Evolutionary conservation across 1,140 invertebrate species (phyloP).

Genomic region (Lepidurus apus): DNA sequence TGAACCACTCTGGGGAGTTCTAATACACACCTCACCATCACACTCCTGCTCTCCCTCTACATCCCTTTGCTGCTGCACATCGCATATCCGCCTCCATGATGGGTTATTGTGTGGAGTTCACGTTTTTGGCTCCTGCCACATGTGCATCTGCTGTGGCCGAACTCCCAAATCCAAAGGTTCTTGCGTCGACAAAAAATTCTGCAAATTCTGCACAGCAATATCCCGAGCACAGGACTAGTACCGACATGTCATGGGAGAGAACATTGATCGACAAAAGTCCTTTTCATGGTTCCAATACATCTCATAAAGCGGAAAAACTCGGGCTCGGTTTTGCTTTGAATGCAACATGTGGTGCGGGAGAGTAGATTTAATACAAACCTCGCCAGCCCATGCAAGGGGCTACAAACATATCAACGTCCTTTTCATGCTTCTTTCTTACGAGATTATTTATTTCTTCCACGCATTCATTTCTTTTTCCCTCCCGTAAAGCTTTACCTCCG

Average conservation of each 20-base stretch:
- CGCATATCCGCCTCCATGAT: background rate
- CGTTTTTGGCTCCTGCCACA: background rate
- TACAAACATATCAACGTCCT: conserved; percentile 13
- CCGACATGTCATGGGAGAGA: background rate
- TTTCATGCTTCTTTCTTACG: background rate
- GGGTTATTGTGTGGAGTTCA: conserved; percentile 2
- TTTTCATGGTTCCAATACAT: background rate
- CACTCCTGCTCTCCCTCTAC: background rate
- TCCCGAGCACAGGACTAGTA: background rate
- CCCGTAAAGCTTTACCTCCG: background rate
- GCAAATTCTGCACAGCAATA: conserved; percentile 16
- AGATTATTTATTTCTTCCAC: background rate
- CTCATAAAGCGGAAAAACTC: background rate
- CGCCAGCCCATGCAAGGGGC: background rate
- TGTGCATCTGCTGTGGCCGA: background rate
- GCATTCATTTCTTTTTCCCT: background rate
- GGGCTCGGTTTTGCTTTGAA: conserved; percentile 13
- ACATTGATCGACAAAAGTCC: background rate
- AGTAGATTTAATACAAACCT: conserved; percentile 7
- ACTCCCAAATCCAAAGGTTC: background rate
- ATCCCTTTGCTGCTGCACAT: background rate
- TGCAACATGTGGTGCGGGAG: conserved; percentile 12
- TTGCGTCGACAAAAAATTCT: conserved; percentile 3
- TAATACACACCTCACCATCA: conserved; percentile 10
- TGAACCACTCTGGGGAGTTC: conserved; percentile 12